These are phyloP conservation scores for Vanessa atalanta DNA, from an alignment of 1,140 invertebrate genomes.

Conservation along the genomic window DNA sequence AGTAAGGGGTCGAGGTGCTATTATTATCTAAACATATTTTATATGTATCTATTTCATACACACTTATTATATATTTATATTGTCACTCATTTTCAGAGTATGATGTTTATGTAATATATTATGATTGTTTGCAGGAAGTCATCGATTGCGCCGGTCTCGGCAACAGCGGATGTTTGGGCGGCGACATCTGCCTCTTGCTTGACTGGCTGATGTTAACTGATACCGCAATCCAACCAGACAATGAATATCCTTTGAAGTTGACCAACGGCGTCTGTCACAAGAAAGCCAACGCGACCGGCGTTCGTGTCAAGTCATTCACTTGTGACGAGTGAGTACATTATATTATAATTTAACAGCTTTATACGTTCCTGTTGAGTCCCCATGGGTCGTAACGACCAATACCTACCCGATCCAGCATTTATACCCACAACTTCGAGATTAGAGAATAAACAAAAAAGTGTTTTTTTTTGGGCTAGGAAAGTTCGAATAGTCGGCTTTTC, in stretches of 20 bases:
- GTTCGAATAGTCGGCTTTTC: too few relatives aligned
- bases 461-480: too few relatives aligned
- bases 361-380: too few relatives aligned
- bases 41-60: too few relatives aligned
- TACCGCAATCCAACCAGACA: constrained; percentile 81
- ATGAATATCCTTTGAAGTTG: constrained; percentile 85
- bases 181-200: constrained; percentile 89
- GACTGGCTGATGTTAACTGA: constrained; percentile 85
- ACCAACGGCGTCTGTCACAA: constrained; percentile 82
- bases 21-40: too few relatives aligned
- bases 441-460: too few relatives aligned
- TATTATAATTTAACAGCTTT: background rate
- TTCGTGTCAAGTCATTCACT: constrained; percentile 71
- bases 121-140: constrained; percentile 80
- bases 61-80: too few relatives aligned
- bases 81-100: background rate
- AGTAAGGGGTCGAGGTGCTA: too few relatives aligned
- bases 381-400: too few relatives aligned
- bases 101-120: background rate
- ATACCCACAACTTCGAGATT: too few relatives aligned
- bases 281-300: constrained; percentile 70
- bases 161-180: constrained; percentile 90
- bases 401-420: too few relatives aligned
- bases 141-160: constrained; percentile 89
- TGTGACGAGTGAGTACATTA: constrained; percentile 77